Evolutionary conservation across 2,888 invertebrate genomes (phyloP).

Genomic region (Silvanus unidentatus): DNA sequence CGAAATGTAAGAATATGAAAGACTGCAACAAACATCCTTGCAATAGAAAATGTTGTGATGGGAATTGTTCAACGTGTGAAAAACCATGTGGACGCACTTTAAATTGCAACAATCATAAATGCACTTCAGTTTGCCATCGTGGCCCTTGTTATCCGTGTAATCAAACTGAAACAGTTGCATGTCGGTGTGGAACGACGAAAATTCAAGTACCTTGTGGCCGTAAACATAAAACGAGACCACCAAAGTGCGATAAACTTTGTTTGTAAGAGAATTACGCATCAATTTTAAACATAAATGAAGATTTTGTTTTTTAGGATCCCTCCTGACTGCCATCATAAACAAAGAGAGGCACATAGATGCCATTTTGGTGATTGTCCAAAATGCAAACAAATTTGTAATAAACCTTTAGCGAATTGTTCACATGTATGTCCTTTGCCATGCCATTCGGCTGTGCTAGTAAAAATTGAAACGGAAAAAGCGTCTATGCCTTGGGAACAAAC

Average conservation of each 20-base stretch:
- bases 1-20: constrained; percentile 75
- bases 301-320: constrained; percentile 50
- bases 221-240: constrained; percentile 69
- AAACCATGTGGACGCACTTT: constrained; percentile 77
- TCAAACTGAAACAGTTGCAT: constrained; percentile 63
- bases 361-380: constrained; percentile 81
- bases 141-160: constrained; percentile 84
- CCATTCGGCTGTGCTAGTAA: constrained; percentile 67
- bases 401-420: constrained; percentile 52
- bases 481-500: constrained; percentile 61
- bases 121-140: constrained; percentile 70
- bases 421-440: constrained; percentile 70
- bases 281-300: not conserved
- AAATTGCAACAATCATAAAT: constrained; percentile 84
- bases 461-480: constrained; percentile 53
- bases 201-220: constrained; percentile 82
- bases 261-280: constrained; percentile 46
- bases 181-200: constrained; percentile 74
- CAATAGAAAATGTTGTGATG: constrained; percentile 83
- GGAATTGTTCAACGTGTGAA: constrained; percentile 77
- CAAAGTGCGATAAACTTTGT: constrained; percentile 70
- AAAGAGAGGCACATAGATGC: constrained; percentile 68
- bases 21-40: constrained; percentile 85
- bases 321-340: constrained; percentile 77
- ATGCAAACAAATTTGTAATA: constrained; percentile 70